Conservation (phyloP, 2,888 invertebrate species). For the Antheraea assamensis region DNA sequence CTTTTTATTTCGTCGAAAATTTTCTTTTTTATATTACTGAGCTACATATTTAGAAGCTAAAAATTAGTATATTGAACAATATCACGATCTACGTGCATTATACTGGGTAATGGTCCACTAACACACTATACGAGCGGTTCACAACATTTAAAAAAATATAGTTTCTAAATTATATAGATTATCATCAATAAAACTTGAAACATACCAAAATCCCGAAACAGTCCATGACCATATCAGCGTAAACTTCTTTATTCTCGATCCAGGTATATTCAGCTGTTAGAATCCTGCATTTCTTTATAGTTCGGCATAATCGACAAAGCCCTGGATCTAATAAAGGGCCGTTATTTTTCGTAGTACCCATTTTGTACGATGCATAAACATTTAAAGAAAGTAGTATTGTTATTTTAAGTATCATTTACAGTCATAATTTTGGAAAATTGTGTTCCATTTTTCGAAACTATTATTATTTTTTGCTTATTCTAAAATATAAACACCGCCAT, state of each 20-base stretch:
- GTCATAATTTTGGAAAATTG: conserved; percentile 9
- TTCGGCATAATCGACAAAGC: conserved; percentile 71
- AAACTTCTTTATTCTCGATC: conserved; percentile 72
- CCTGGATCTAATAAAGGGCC: conserved; percentile 73
- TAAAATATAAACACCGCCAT: conserved; percentile 12
- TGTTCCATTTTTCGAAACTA: not conserved
- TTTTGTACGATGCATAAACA: conserved; percentile 34
- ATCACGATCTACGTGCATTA: no score
- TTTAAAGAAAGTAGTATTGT: no score
- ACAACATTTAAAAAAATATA: not conserved
- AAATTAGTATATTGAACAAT: no score
- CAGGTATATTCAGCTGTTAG: conserved; percentile 72
- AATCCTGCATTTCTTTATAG: conserved; percentile 75
- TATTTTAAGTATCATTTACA: not conserved
- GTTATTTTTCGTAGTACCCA: conserved; percentile 64
- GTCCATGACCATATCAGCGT: conserved; percentile 77
- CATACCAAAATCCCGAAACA: conserved; percentile 74
- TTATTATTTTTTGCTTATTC: not conserved
- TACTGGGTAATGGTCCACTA: no score
- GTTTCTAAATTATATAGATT: not conserved
- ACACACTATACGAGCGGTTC: not conserved
- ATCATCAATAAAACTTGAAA: conserved; percentile 3
- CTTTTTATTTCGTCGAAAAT: no score
- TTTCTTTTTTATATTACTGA: no score
- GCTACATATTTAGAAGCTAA: no score